Percentiles rank a stretch among this genome's conserved stretches.
These are phyloP conservation scores for Elymnias hypermnestra DNA, from an alignment of 1,140 invertebrate genomes.

Conservation along the genomic window DNA sequence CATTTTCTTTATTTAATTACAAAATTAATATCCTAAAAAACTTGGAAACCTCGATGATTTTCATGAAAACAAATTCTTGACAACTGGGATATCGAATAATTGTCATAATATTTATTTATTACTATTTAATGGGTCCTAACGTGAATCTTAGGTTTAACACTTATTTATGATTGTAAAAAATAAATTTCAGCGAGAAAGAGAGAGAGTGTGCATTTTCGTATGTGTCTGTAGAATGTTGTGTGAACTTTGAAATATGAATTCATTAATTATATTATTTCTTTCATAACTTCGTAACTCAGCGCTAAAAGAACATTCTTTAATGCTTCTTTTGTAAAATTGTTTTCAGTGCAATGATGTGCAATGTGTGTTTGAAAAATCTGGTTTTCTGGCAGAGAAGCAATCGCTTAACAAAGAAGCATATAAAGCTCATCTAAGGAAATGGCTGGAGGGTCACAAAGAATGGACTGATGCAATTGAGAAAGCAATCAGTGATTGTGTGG, in stretches of 20 bases:
- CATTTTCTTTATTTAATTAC: too few relatives aligned
- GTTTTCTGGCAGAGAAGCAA: constrained; percentile 49
- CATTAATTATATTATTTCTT: constrained; percentile 48
- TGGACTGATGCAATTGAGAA: constrained; percentile 51
- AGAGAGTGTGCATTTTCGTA: too few relatives aligned
- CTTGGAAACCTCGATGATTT: too few relatives aligned
- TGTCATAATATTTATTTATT: too few relatives aligned
- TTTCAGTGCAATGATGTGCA: constrained; percentile 60
- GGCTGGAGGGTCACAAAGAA: constrained; percentile 43
- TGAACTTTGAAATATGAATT: constrained; percentile 50
- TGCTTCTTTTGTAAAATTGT: not conserved
- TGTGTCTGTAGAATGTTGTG: too few relatives aligned
- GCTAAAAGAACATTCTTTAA: constrained; percentile 19
- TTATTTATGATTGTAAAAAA: too few relatives aligned
- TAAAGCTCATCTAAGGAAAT: constrained; percentile 40
- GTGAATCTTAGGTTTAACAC: too few relatives aligned
- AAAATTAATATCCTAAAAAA: too few relatives aligned
- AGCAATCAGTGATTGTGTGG: constrained; percentile 54
- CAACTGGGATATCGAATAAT: too few relatives aligned
- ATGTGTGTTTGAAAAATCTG: constrained; percentile 62
- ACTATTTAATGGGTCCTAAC: too few relatives aligned
- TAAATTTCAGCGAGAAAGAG: too few relatives aligned
- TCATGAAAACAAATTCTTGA: too few relatives aligned
- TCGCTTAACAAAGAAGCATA: constrained; percentile 58
- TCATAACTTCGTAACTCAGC: constrained; percentile 50